Base-by-base conservation (phyloP, 2,888 invertebrate genomes). In the Harpagoxenus sublaevis region DNA sequence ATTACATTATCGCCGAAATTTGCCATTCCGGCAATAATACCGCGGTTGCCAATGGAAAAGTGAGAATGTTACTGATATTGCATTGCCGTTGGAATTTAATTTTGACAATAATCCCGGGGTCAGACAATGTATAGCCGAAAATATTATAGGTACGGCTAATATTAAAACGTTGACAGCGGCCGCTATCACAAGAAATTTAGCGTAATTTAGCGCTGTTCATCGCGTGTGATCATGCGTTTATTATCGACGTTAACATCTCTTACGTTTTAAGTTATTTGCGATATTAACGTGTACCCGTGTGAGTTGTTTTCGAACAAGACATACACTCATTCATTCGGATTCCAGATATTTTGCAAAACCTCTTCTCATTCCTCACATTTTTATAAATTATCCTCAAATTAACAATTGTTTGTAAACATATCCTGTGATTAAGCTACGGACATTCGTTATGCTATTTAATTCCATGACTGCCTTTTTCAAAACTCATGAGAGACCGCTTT, bases 61-160 rank as follows among this genome's bases (percentile, higher is more conserved):
- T 79, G 71, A 79, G 57, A 79, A 79, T 71, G 60, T 68, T 78
- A 78, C 42, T 39, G 57, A 71, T 60, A 79, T 70, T 45, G 48
- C 60, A 75, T 65, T 65, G 77, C 62, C 79, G 48, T 51, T 28
- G 79, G 71, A 79, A 79, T 79, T 79, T 79, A 79, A 79, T 79
- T 79, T 79, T 48, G 79, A 73, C 60, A 79, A 68, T 73, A 79
- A 79, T 79, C 60, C 60, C 28, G 71, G 18, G 39, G 48, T 79
- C 60, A 28, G 51, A 28, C 60, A 45, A 63, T 23, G 48, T 65
- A 75, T 18, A 12, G 31, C 6, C 18, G 70, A 57, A 68, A 57
- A 70, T 70, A 18, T 23, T 23, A 23, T 23, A 23, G 23, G 23
- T 71, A 73, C 39, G 39, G 12, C n/a, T 48, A 28, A 79, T 79